These are phyloP conservation scores for Caenorhabditis remanei DNA, from an alignment of 1,140 invertebrate genomes.

Conservation along the genomic window DNA sequence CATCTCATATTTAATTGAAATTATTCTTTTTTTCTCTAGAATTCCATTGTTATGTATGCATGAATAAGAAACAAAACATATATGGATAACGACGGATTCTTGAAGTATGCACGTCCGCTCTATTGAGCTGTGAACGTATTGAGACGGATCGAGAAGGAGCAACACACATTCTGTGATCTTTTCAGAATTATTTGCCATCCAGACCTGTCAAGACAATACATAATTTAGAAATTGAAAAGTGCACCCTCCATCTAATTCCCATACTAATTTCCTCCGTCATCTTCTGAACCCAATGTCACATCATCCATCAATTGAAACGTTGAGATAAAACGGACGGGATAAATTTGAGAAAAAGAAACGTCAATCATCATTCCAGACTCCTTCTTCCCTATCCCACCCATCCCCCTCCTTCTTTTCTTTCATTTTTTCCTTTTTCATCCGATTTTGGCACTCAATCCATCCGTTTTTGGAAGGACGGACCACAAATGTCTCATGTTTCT, in stretches of 20 bases:
- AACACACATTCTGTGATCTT: background rate
- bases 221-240: background rate
- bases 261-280: conserved; percentile 30
- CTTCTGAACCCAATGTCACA: conserved; percentile 46
- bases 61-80: conserved; percentile 44
- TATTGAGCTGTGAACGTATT: conserved; percentile 20
- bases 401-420: conserved; percentile 1
- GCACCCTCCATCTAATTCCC: conserved; percentile 13
- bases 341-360: conserved; percentile 43
- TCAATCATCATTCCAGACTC: conserved; percentile 52
- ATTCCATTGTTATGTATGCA: conserved; percentile 35
- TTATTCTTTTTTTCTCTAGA: background rate
- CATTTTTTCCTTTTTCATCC: conserved; percentile 45
- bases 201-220: background rate
- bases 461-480: conserved; percentile 45
- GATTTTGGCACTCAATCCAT: conserved; percentile 54
- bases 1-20: background rate
- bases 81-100: conserved; percentile 7
- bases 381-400: conserved; percentile 3
- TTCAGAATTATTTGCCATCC: background rate
- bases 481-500: conserved; percentile 54
- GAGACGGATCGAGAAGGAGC: background rate
- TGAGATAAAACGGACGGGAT: conserved; percentile 15
- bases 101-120: conserved; percentile 25
- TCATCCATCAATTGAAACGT: conserved; percentile 55